Percentiles rank a stretch among this genome's conserved stretches.
These are phyloP conservation scores for Eilema sororculum DNA, from an alignment of 2,888 invertebrate genomes.

Conservation along the genomic window DNA sequence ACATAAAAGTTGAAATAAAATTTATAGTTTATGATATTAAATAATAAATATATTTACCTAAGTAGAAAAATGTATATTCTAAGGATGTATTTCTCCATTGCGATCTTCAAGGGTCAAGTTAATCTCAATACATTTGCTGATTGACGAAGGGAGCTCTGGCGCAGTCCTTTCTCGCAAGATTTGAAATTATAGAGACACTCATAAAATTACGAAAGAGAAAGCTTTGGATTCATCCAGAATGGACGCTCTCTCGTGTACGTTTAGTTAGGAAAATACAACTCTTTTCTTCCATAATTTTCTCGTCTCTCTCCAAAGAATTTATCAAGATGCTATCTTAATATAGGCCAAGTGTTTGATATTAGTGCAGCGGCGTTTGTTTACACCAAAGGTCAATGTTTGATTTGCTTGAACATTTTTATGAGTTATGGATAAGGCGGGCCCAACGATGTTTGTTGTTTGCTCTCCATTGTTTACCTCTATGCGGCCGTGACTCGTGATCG, in stretches of 20 bases:
- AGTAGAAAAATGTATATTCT: too few relatives aligned
- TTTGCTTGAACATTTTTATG: slow-evolving; percentile 81
- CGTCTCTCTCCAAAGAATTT: background rate
- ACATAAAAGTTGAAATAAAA: too few relatives aligned
- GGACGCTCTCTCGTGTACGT: background rate
- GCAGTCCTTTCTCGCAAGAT: too few relatives aligned
- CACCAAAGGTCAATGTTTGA: slow-evolving; percentile 68
- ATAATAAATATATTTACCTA: too few relatives aligned
- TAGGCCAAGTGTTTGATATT: slow-evolving; percentile 26
- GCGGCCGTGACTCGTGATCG: slow-evolving; percentile 12
- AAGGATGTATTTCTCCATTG: too few relatives aligned
- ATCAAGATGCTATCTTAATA: background rate
- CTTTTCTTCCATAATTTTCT: background rate
- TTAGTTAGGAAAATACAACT: background rate
- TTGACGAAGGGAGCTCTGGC: too few relatives aligned
- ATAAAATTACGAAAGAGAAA: too few relatives aligned
- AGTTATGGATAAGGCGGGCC: slow-evolving; percentile 81
- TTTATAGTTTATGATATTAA: too few relatives aligned
- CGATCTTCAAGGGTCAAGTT: too few relatives aligned
- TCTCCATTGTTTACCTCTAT: slow-evolving; percentile 64
- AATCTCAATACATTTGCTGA: too few relatives aligned
- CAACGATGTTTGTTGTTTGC: slow-evolving; percentile 72
- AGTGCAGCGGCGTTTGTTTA: slow-evolving; percentile 62
- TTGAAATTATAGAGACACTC: too few relatives aligned
- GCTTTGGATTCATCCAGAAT: too few relatives aligned